Evolutionary conservation across 2,888 invertebrate species (phyloP).

Genomic region (Pachymerium ferrugineum): DNA sequence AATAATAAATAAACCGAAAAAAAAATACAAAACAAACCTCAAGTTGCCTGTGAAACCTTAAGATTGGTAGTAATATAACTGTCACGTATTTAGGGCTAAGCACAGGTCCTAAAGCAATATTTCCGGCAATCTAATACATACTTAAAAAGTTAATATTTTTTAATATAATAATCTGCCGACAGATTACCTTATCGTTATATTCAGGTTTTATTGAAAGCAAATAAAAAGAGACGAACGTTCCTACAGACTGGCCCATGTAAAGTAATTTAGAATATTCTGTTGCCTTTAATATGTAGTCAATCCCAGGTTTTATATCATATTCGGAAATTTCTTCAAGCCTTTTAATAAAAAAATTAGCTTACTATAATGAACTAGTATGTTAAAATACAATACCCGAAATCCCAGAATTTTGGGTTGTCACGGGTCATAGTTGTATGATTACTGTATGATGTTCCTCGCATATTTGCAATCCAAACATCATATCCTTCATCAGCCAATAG

Average conservation of each 20-base stretch:
- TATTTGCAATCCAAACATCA: neutral
- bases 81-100: neutral
- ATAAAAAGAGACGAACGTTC: neutral
- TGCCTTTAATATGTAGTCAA: neutral
- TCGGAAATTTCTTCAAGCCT: neutral
- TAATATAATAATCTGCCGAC: neutral
- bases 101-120: neutral
- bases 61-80: neutral
- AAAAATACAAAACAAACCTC: neutral
- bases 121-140: neutral
- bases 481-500: slow-evolving; percentile 7
- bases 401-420: neutral
- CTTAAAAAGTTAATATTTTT: neutral
- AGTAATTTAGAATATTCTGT: slow-evolving; percentile 5
- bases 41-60: neutral
- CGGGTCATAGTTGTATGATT: neutral
- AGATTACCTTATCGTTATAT: neutral
- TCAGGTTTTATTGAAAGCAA: neutral
- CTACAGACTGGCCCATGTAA: neutral
- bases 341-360: neutral
- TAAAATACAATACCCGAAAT: neutral
- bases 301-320: neutral
- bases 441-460: neutral
- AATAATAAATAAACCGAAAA: neutral
- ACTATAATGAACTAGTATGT: neutral